Percentiles rank a stretch among this genome's conserved stretches.
Conservation (phyloP, 2,113 vertebrate species). For the Mormyrus lacerda region DNA sequence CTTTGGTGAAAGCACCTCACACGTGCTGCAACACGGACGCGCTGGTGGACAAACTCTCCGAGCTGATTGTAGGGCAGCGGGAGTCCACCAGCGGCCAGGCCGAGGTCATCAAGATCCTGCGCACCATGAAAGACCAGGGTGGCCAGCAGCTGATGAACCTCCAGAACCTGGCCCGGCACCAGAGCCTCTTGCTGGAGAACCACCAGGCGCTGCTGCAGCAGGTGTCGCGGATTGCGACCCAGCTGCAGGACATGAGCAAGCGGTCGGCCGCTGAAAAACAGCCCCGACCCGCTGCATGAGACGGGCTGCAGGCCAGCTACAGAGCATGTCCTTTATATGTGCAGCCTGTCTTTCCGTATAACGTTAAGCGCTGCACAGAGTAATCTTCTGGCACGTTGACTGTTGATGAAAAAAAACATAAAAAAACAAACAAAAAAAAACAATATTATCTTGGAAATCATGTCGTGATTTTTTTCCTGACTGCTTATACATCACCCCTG, state of each 20-base stretch:
- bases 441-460: background rate
- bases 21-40: constrained; percentile 18
- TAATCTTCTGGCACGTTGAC: background rate
- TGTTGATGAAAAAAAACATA: background rate
- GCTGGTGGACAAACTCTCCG: constrained; percentile 22
- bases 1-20: background rate
- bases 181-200: constrained; percentile 60
- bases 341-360: background rate
- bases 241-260: constrained; percentile 27
- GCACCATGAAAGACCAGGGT: constrained; percentile 33
- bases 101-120: constrained; percentile 41
- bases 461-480: background rate
- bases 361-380: background rate
- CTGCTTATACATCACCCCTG: background rate
- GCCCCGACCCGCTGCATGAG: background rate
- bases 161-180: constrained; percentile 52
- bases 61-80: constrained; percentile 43
- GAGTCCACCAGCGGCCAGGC: constrained; percentile 34
- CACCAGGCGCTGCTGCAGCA: constrained; percentile 50
- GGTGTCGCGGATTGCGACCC: constrained; percentile 26
- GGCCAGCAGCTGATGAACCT: constrained; percentile 44
- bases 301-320: background rate
- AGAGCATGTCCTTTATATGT: background rate
- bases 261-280: background rate
- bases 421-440: background rate